These are phyloP conservation scores for Leptoteleia sp. DNA, from an alignment of 1,140 invertebrate species.

Conservation along the genomic window DNA sequence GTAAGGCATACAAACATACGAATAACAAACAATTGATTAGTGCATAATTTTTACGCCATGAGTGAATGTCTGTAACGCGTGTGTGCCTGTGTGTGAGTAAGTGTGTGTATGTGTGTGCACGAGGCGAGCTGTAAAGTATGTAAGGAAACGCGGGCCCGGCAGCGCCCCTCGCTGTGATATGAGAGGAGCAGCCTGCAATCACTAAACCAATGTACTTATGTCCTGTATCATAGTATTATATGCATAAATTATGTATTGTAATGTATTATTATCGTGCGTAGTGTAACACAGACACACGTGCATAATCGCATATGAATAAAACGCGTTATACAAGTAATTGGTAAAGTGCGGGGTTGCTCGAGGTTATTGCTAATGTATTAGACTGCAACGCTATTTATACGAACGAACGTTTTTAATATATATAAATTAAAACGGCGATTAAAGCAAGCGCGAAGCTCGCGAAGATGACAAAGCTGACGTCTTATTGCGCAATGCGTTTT, in stretches of 20 bases:
- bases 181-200: slow-evolving; percentile 82
- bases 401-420: slow-evolving; percentile 43
- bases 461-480: too few species aligned
- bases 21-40: slow-evolving; percentile 61
- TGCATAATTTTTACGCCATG: slow-evolving; percentile 61
- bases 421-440: slow-evolving; percentile 12
- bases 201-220: slow-evolving; percentile 82
- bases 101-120: slow-evolving; percentile 4
- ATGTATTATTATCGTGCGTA: slow-evolving; percentile 69
- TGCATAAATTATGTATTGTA: slow-evolving; percentile 69
- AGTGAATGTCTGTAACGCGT: too few species aligned
- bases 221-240: slow-evolving; percentile 81
- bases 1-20: slow-evolving; percentile 55
- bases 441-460: too few species aligned
- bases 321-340: slow-evolving; percentile 57
- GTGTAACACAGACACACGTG: slow-evolving; percentile 39
- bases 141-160: slow-evolving; percentile 79
- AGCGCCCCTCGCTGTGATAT: slow-evolving; percentile 82
- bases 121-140: slow-evolving; percentile 61
- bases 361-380: slow-evolving; percentile 44
- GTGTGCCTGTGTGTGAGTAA: too few species aligned
- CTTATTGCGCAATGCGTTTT: too few species aligned
- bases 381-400: slow-evolving; percentile 52
- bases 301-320: slow-evolving; percentile 37
- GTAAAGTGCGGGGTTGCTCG: slow-evolving; percentile 68